Base-by-base conservation (phyloP, 1,140 invertebrate genomes). In the Tyrophagus putrescentiae region DNA sequence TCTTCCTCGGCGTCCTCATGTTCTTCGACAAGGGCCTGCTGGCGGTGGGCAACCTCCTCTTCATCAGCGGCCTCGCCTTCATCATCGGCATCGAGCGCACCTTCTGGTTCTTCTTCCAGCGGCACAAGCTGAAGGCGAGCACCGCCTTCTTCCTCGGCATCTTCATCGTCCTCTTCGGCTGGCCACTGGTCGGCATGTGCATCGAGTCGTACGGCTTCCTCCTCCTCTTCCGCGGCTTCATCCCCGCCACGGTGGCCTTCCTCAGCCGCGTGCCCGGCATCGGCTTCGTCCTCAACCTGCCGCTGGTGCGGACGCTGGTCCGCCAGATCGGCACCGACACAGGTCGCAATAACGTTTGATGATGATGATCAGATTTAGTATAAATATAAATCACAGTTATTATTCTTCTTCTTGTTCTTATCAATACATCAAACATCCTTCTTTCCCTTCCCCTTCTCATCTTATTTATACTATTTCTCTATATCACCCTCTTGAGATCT, bases 21-120 rank as follows among this genome's bases (percentile, higher is more conserved):
- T 76, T 99, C 18, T 98, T 99, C 78, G 95, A 99, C 73, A 96
- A 92, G 76, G 95, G 93, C 64, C 78, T 99, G 63, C 76, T 99
- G 48, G 95, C 95, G 11, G 93, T 99, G 70, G 95, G 95, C 72
- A 98, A 99, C 82, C 93, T 97, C 62, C 76, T 99, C 32, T 99
- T 99, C 73, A 84, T 99, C 66, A 78, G 81, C 67, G 96, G 96
- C 27, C 77, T 99, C 42, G 87, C 84, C 41, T 93, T 93, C 76
- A 89, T 98, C 1, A 97, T 98, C 68, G 95, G 95, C 1, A 76
- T 97, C 34, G 85, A 93, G 74, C 77, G 93, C 70, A 98, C 94
- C 28, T 84, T 97, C 66, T 81, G 85, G 69, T 99, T 99, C 71
- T 99, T 99, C 75, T 98, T 99, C 72, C 94, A 98, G 79, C 76